A percentile compares a stretch with the other conserved stretches of the same genome.
These are phyloP conservation scores for Tupiocoris notatus DNA, from an alignment of 2,888 invertebrate genomes.

Conservation along the genomic window DNA sequence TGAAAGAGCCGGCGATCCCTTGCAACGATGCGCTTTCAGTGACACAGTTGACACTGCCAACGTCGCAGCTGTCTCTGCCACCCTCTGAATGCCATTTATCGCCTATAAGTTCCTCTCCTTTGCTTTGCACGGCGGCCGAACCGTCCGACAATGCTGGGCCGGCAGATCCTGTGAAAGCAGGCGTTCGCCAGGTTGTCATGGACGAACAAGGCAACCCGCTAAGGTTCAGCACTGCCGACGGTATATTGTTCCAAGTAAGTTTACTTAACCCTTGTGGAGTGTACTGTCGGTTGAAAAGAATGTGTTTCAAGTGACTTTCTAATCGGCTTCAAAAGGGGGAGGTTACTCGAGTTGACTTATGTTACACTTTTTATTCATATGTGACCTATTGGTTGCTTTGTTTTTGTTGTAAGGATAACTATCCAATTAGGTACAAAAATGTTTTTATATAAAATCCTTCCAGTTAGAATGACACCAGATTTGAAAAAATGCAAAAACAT, in stretches of 20 bases:
- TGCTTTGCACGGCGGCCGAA: neutral
- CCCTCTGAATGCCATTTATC: neutral
- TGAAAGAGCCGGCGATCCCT: neutral
- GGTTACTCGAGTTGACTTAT: too few species aligned
- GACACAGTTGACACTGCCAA: neutral
- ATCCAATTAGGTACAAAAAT: neutral
- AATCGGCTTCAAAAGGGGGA: too few species aligned
- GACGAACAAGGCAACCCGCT: slow-evolving; percentile 69
- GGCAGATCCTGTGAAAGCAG: neutral
- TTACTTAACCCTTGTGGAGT: too few species aligned
- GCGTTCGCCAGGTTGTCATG: slow-evolving; percentile 55
- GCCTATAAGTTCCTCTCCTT: neutral
- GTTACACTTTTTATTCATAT: too few species aligned
- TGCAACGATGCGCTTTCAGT: neutral
- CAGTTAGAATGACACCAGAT: too few species aligned
- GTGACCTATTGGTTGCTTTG: neutral
- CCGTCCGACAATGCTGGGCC: neutral
- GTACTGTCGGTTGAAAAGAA: too few species aligned
- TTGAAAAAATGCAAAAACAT: too few species aligned
- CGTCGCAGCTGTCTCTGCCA: neutral
- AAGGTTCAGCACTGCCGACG: slow-evolving; percentile 68
- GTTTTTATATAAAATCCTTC: too few species aligned
- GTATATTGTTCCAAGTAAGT: slow-evolving; percentile 62
- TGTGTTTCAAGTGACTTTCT: too few species aligned
- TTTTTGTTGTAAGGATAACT: neutral